A percentile compares a stretch with the other conserved stretches of the same genome.
phyloP scores from a whole-genome alignment of 2,113 vertebrate species.

The Pedetes capensis region DNA sequence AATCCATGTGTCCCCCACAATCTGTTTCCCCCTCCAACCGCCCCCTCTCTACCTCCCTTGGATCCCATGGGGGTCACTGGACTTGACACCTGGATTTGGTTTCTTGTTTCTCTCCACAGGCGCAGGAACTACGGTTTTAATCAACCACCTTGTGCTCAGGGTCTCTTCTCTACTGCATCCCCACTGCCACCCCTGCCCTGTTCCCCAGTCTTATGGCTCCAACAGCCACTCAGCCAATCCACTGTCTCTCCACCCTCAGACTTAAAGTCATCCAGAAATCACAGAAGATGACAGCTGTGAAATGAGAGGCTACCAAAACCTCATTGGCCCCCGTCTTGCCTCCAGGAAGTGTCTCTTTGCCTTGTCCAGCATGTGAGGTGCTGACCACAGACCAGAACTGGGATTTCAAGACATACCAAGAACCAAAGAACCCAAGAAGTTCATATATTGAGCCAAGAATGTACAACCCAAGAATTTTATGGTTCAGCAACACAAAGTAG shows the following conservation, averaged over 20 bases:
- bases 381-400: not conserved
- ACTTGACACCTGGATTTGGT: not conserved
- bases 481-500: not conserved
- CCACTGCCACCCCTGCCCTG: not conserved
- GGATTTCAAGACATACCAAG: not conserved
- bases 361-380: not conserved
- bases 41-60: not conserved
- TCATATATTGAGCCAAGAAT: not conserved
- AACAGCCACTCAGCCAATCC: not conserved
- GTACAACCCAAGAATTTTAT: not conserved
- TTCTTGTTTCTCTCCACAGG: not conserved
- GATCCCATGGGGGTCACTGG: not conserved
- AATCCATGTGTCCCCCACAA: not conserved
- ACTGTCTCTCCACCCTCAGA: not conserved
- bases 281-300: not conserved
- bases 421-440: not conserved
- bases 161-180: not conserved
- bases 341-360: not conserved
- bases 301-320: not conserved
- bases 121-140: not conserved
- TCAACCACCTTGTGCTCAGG: not conserved
- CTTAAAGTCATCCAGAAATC: not conserved
- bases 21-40: not conserved
- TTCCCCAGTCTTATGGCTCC: no score
- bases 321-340: not conserved